phyloP scores from a whole-genome alignment of 2,888 invertebrate genomes.

The Amiota communis region DNA sequence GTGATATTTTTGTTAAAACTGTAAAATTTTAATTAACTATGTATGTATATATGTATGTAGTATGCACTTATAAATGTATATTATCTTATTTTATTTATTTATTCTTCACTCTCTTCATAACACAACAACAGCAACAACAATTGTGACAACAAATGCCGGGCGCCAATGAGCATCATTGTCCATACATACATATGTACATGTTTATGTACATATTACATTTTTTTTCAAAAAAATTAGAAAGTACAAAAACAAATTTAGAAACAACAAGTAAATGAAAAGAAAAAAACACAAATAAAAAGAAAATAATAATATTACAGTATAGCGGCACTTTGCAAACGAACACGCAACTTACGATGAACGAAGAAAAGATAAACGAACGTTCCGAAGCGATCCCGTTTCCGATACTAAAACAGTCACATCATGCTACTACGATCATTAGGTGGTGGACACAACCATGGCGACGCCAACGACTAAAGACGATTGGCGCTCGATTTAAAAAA shows the following conservation, averaged over 20 bases:
- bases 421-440: constrained; percentile 60
- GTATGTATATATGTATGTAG: not conserved
- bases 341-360: constrained; percentile 49
- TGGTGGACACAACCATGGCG: constrained; percentile 34
- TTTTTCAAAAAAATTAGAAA: too few relatives aligned
- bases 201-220: too few relatives aligned
- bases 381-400: constrained; percentile 64
- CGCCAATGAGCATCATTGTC: too few relatives aligned
- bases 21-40: not conserved
- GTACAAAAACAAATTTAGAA: too few relatives aligned
- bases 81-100: not conserved
- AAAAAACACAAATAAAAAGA: constrained; percentile 38
- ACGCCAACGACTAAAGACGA: too few relatives aligned
- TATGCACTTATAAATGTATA: not conserved
- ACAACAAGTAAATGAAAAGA: not conserved
- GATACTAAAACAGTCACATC: constrained; percentile 56
- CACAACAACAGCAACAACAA: too few relatives aligned
- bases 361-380: constrained; percentile 55
- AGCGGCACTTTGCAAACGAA: too few relatives aligned
- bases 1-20: not conserved
- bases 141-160: too few relatives aligned
- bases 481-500: too few relatives aligned
- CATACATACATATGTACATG: too few relatives aligned
- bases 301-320: constrained; percentile 8
- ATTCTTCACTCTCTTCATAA: too few relatives aligned